phyloP scores from a whole-genome alignment of 2,113 vertebrate genomes.

The Microcebus murinus region DNA sequence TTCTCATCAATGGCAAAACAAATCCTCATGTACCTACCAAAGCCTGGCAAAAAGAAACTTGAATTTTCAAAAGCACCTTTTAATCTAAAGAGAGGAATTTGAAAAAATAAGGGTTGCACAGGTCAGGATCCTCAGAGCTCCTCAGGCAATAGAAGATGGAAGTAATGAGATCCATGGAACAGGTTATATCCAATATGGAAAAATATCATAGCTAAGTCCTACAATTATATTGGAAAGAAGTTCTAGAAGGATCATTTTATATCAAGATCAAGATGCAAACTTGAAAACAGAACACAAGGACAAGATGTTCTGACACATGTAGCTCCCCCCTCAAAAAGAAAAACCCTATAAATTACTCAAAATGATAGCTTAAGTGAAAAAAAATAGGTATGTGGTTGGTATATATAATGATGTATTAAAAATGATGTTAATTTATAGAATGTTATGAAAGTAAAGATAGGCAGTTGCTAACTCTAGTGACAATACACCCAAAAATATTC shows the following conservation, averaged over 20 bases:
- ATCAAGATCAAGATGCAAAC: not conserved
- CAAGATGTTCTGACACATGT: not conserved
- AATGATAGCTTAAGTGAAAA: not conserved
- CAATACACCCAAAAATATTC: not conserved
- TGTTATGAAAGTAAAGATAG: not conserved
- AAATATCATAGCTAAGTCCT: not conserved
- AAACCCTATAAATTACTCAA: not conserved
- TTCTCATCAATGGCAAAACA: not conserved
- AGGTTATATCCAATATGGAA: not conserved
- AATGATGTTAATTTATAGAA: not conserved
- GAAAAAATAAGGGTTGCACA: constrained; percentile 48
- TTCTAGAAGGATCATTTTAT: not conserved
- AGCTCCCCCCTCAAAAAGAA: not conserved
- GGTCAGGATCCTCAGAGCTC: constrained; percentile 32
- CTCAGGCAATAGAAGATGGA: not conserved
- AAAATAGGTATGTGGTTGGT: not conserved
- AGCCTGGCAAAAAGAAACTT: not conserved
- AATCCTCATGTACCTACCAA: not conserved
- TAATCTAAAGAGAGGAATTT: constrained; percentile 58
- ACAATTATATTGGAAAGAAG: not conserved
- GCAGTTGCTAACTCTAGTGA: not conserved
- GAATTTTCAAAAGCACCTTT: constrained; percentile 47
- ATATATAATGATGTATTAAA: not conserved
- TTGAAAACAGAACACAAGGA: not conserved
- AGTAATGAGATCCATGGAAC: not conserved